phyloP scores from a whole-genome alignment of 2,888 invertebrate species.

The Gandaritis pyraliata region DNA sequence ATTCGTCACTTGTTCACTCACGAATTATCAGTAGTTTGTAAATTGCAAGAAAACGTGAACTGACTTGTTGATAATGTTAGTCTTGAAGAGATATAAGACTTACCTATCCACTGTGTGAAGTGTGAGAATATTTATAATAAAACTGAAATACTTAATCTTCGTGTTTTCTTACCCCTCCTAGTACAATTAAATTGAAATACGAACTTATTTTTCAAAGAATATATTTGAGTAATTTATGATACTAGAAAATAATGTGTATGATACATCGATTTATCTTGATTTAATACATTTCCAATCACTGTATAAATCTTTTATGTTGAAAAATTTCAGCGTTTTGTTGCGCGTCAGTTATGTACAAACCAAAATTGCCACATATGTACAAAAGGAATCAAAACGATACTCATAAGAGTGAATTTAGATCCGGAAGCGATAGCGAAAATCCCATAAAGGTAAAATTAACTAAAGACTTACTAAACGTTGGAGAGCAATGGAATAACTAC shows the following conservation, averaged over 20 bases:
- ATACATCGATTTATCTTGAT: conserved; percentile 61
- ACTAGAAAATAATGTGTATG: conserved; percentile 62
- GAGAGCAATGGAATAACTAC: conserved; percentile 13
- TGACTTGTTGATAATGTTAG: conserved; percentile 47
- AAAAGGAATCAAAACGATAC: conserved; percentile 30
- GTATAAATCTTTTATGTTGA: conserved; percentile 45
- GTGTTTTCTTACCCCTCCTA: conserved; percentile 9
- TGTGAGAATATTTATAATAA: conserved; percentile 73
- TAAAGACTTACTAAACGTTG: conserved; percentile 16
- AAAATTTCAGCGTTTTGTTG: conserved; percentile 18
- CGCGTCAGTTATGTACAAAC: conserved; percentile 22
- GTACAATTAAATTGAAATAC: conserved; percentile 42
- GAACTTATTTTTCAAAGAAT: conserved; percentile 59
- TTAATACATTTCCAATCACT: conserved; percentile 61
- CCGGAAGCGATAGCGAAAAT: conserved; percentile 9
- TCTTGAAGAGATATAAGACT: conserved; percentile 79
- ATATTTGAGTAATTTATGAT: conserved; percentile 69
- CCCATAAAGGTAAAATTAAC: conserved; percentile 9
- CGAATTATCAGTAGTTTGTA: conserved; percentile 27
- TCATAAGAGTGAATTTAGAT: conserved; percentile 11
- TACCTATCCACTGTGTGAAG: conserved; percentile 75
- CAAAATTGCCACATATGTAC: conserved; percentile 20
- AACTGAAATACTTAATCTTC: conserved; percentile 49
- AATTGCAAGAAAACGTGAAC: conserved; percentile 43
- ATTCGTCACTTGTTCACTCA: conserved; percentile 24